These are phyloP conservation scores for Rhinoderma darwinii DNA, from an alignment of 2,113 vertebrate genomes.

Conservation along the genomic window DNA sequence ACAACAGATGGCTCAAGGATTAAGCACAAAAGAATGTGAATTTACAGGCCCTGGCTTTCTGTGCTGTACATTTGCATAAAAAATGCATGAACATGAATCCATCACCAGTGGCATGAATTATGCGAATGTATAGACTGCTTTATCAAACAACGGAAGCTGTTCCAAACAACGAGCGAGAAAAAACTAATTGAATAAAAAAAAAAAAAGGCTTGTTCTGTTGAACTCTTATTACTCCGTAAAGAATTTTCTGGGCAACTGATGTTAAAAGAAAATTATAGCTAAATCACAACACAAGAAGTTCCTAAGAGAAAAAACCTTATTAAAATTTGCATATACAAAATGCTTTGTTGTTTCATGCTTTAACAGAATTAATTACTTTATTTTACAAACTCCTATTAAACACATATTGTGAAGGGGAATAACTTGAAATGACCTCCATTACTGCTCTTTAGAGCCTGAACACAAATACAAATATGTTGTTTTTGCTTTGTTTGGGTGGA, in stretches of 20 bases:
- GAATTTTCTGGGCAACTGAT: slow-evolving; percentile 21
- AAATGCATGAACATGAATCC: slow-evolving; percentile 26
- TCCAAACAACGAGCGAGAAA: not conserved
- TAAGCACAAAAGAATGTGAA: slow-evolving; percentile 60
- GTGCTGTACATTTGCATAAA: slow-evolving; percentile 32
- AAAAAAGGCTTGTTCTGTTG: not conserved
- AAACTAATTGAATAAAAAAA: not conserved
- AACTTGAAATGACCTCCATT: not conserved
- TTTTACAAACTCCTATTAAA: slow-evolving; percentile 25
- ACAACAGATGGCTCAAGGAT: slow-evolving; percentile 61
- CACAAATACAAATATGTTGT: not conserved
- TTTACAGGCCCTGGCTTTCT: slow-evolving; percentile 33
- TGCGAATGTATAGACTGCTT: slow-evolving; percentile 32
- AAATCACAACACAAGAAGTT: not conserved
- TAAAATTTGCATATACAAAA: not conserved
- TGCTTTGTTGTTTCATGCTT: not conserved
- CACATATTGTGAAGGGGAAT: not conserved
- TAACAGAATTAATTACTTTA: not conserved
- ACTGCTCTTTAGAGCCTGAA: not conserved
- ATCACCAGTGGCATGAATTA: slow-evolving; percentile 33
- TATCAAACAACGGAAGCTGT: slow-evolving; percentile 18
- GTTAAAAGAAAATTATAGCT: slow-evolving; percentile 37
- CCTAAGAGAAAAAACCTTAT: not conserved
- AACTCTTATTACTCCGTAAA: slow-evolving; percentile 11
- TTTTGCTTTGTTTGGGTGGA: not conserved